A percentile compares a stretch with the other conserved stretches of the same genome.
These are phyloP conservation scores for Endotricha flammealis DNA, from an alignment of 2,888 invertebrate genomes.

Conservation along the genomic window DNA sequence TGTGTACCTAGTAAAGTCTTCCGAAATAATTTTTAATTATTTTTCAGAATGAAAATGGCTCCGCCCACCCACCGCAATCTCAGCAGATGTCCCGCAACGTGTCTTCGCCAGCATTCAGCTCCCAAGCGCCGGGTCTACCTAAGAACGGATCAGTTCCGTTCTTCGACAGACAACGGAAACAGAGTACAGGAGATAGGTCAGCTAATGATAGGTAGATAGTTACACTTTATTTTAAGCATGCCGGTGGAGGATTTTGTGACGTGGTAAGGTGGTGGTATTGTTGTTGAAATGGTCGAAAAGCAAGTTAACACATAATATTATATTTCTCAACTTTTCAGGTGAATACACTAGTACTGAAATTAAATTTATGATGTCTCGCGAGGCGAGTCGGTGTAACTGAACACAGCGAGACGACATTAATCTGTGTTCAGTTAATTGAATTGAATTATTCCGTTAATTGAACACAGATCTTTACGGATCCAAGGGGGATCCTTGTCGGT, in stretches of 20 bases:
- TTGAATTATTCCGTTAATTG: no score
- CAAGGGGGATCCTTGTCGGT: no score
- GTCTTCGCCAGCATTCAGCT: conserved; percentile 90
- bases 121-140: conserved; percentile 83
- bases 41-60: conserved; percentile 51
- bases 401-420: no score
- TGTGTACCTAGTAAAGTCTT: no score
- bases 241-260: conserved; percentile 8
- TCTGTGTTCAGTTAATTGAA: no score
- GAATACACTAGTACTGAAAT: no score
- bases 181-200: conserved; percentile 87
- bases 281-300: no score
- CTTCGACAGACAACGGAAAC: conserved; percentile 91
- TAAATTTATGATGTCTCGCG: no score
- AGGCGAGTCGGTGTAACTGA: no score
- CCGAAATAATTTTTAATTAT: not conserved
- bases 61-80: conserved; percentile 29
- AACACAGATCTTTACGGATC: no score
- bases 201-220: conserved; percentile 41
- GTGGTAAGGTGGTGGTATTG: conserved; percentile 2
- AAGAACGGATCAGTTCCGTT: conserved; percentile 95
- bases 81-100: conserved; percentile 87
- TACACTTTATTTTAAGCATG: conserved; percentile 24
- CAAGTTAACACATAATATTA: no score
- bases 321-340: no score